Percentiles rank a stretch among this genome's conserved stretches.
These are phyloP conservation scores for Octonoba sinensis DNA, from an alignment of 2,888 invertebrate species.

Conservation along the genomic window DNA sequence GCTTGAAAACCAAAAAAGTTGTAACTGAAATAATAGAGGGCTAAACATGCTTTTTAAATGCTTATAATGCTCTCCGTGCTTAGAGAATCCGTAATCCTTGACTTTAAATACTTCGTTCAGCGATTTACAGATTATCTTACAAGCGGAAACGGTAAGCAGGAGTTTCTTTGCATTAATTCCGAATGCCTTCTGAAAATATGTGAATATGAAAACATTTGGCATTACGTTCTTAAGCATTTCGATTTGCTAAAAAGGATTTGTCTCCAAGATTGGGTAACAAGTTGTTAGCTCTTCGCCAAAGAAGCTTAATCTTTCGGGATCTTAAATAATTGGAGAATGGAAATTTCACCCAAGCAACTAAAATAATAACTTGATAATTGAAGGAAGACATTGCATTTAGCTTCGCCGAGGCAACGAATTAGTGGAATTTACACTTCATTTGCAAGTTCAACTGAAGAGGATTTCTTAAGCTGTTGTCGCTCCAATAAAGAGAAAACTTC, in stretches of 20 bases:
- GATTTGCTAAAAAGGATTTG: conserved; percentile 14
- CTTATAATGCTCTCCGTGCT: not conserved
- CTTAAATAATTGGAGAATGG: conserved; percentile 20
- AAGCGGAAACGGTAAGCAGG: not conserved
- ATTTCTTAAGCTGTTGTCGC: too few relatives aligned
- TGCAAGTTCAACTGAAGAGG: too few relatives aligned
- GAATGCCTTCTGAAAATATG: not conserved
- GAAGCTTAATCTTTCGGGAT: not conserved
- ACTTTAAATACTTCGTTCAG: conserved; percentile 2
- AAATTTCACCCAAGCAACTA: not conserved
- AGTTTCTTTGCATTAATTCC: not conserved
- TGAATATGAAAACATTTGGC: conserved; percentile 8
- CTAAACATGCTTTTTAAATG: conserved; percentile 14
- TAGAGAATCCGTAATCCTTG: not conserved
- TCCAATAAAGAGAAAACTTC: too few relatives aligned
- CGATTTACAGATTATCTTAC: conserved; percentile 6
- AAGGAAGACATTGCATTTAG: not conserved
- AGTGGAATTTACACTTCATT: too few relatives aligned
- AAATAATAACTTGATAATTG: conserved; percentile 19
- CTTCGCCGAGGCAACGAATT: too few relatives aligned
- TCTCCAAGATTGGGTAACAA: conserved; percentile 5
- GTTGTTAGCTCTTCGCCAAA: not conserved
- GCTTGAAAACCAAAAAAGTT: too few relatives aligned
- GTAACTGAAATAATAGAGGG: not conserved
- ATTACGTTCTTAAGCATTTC: conserved; percentile 11